Evolutionary conservation across 2,113 vertebrate genomes (phyloP), one percentile per base, ranked within the genome.

Genomic region (Bubo scandiacus): DNA sequence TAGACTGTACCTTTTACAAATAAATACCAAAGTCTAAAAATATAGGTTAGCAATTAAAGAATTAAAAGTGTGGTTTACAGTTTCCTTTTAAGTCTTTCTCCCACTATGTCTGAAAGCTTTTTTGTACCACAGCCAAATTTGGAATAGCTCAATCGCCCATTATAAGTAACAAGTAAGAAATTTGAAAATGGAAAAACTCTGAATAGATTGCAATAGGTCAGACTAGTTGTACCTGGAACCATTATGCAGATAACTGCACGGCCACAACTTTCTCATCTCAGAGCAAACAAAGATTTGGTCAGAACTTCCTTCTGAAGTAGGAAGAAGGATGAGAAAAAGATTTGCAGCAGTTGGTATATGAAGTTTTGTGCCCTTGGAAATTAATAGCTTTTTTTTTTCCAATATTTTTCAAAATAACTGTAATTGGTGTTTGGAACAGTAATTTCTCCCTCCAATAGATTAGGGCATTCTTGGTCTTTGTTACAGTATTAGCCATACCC

Each of bases 31-130:
- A 62, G 59, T 78, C 91, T 94, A 47, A 94, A 96, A 94, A 59
- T 77, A 83, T 1, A 73, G 15, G 30, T 68, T 86, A 88, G 45
- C 87, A 96, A 91, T 94, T 91, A 90, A 91, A 94, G 86, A 94
- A 96, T 87, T 92, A 58, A 29, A 75, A 93, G 55, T 59, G 66
- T 92, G 91, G 82, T 91, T 95, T 95, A 45, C 70, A 67, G 49
- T 78, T 90, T 75, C 81, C 75, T 75, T 90, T 81, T 54, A 65
- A 75, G 61, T 57, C 67, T 66, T 93, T 90, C 63, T 88, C 36
- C 5, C 3, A 12, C 66, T 36, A 26, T 59, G 84, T 94, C 94
- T 97, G 94, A 96, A 94, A 96, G 89, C 93, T 93, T 97, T 97
- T 95, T 86, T 97, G 96, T 95, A 70, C 62, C 66, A 40, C n/a